A percentile compares a stretch with the other conserved stretches of the same genome.
Evolutionary conservation across 2,888 invertebrate genomes (phyloP).

Genomic region (Amiota minor): DNA sequence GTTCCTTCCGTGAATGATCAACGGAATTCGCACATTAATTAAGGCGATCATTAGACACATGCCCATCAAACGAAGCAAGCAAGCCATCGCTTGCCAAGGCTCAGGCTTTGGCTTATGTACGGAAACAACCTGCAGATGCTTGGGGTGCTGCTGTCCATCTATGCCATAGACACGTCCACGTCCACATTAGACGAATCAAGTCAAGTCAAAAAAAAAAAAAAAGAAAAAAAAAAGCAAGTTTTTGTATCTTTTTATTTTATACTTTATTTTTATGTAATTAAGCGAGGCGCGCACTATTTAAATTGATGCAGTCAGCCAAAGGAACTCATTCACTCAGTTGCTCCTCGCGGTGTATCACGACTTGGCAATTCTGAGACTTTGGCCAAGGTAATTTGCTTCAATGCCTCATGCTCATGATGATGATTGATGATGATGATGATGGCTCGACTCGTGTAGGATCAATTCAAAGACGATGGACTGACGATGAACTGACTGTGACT

Average conservation of each 20-base stretch:
- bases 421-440: too few species aligned
- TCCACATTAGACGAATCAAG: constrained; percentile 29
- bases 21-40: constrained; percentile 59
- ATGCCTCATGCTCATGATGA: constrained; percentile 12
- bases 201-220: neutral
- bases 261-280: constrained; percentile 60
- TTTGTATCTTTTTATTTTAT: neutral
- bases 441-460: too few species aligned
- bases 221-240: constrained; percentile 2
- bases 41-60: constrained; percentile 64
- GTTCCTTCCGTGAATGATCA: constrained; percentile 15
- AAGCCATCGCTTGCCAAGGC: neutral
- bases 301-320: constrained; percentile 51
- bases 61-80: constrained; percentile 52
- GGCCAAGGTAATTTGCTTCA: constrained; percentile 49
- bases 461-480: too few species aligned
- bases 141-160: constrained; percentile 10
- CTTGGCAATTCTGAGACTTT: constrained; percentile 59
- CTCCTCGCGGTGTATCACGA: constrained; percentile 60
- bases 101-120: constrained; percentile 31
- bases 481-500: too few species aligned
- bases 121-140: constrained; percentile 17
- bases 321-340: constrained; percentile 1
- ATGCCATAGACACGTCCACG: constrained; percentile 1
- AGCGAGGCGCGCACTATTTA: constrained; percentile 68